Percentiles rank a stretch among this genome's conserved stretches.
phyloP scores from a whole-genome alignment of 2,113 vertebrate genomes.

The Sinocyclocheilus grahami region DNA sequence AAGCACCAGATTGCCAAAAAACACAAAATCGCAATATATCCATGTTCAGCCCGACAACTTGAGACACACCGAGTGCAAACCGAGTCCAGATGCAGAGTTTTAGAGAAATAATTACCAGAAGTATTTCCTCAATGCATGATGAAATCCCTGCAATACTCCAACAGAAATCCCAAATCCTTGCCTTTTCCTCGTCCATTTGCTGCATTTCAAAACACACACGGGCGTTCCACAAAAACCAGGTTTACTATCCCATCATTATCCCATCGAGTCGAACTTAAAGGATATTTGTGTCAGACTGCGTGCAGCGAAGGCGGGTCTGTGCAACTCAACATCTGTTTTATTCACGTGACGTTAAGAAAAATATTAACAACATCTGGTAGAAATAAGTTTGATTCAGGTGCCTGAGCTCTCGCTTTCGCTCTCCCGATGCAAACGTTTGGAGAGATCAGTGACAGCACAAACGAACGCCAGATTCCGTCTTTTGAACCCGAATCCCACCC shows the following conservation, averaged over 20 bases:
- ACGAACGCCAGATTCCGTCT: neutral
- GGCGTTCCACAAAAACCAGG: no score
- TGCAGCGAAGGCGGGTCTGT: conserved; percentile 59
- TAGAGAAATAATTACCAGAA: conserved; percentile 3
- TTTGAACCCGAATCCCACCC: neutral
- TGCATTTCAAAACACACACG: neutral
- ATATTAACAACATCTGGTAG: conserved; percentile 66
- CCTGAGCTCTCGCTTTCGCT: conserved; percentile 39
- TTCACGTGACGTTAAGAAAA: conserved; percentile 67
- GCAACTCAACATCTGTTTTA: conserved; percentile 61
- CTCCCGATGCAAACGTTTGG: neutral
- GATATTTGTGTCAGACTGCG: conserved; percentile 36
- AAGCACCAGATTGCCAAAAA: neutral
- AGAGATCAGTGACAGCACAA: neutral
- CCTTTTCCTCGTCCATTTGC: neutral
- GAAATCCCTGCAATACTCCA: neutral
- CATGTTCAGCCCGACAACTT: neutral
- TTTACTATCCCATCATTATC: neutral
- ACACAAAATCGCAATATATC: neutral
- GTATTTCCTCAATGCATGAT: neutral
- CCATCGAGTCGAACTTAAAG: neutral
- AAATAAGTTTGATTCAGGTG: conserved; percentile 69
- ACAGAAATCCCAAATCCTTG: neutral
- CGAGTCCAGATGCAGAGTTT: neutral
- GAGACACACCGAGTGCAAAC: no score